Percentiles rank a stretch among this genome's conserved stretches.
Conservation (phyloP, 2,113 vertebrate genomes). For the Lepus americanus region DNA sequence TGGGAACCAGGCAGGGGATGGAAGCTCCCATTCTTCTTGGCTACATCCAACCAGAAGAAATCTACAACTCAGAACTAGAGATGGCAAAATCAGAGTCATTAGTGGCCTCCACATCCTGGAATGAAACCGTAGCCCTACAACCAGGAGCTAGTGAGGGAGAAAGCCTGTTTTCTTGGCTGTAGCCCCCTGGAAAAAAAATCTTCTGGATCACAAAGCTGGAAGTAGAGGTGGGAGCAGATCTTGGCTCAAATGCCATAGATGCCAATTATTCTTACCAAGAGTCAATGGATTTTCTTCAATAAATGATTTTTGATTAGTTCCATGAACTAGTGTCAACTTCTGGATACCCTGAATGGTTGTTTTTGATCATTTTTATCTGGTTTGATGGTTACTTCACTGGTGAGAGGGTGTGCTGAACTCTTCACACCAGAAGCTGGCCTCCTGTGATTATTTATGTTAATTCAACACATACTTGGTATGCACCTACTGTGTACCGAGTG, state of each 20-base stretch:
- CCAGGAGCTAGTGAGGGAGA: not conserved
- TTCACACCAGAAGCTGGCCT: not conserved
- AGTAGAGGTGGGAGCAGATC: not conserved
- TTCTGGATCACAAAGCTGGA: not conserved
- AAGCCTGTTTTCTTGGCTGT: not conserved
- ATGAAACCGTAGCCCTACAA: not conserved
- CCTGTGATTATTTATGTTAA: conserved; percentile 42
- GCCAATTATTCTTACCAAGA: not conserved
- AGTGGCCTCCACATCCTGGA: not conserved
- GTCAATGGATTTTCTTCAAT: conserved; percentile 13
- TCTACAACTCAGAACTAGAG: not conserved
- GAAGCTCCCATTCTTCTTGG: not conserved
- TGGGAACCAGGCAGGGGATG: not conserved
- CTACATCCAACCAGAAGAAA: not conserved
- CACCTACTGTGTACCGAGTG: not conserved
- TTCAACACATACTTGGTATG: not conserved
- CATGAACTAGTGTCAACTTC: conserved; percentile 12
- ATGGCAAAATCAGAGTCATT: not conserved
- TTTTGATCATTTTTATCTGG: not conserved
- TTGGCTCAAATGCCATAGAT: conserved; percentile 17
- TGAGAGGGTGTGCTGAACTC: not conserved
- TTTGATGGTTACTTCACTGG: conserved; percentile 24
- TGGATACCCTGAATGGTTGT: not conserved
- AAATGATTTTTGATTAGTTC: conserved; percentile 16
- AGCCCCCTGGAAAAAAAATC: not conserved